Conservation (phyloP, 2,888 invertebrate species). For the Corythucha ciliata region DNA sequence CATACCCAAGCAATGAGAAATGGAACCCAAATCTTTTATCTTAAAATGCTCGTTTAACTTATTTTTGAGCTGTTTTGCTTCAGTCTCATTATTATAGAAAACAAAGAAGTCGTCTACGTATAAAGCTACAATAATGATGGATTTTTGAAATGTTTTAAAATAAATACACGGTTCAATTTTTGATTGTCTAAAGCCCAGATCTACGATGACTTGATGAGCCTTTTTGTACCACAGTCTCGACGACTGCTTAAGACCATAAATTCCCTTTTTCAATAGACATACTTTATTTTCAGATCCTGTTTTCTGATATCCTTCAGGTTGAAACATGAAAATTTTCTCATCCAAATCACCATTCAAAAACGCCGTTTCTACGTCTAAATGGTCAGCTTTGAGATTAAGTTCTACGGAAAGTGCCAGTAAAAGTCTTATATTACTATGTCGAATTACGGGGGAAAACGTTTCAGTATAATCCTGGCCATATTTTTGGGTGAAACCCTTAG, state of each 20-base stretch:
- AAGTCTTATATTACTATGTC: conserved; percentile 5
- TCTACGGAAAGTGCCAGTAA: conserved; percentile 33
- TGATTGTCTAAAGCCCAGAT: neutral
- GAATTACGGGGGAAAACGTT: conserved; percentile 31
- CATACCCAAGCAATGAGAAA: conserved; percentile 1
- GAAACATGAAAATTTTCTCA: conserved; percentile 38
- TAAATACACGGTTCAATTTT: conserved; percentile 12
- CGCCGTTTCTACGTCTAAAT: conserved; percentile 38
- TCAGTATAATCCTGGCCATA: conserved; percentile 33
- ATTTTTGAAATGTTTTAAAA: neutral
- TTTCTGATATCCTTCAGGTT: conserved; percentile 38
- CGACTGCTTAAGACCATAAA: conserved; percentile 28
- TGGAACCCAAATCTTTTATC: conserved; percentile 1
- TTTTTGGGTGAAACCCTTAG: conserved; percentile 8
- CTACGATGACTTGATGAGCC: neutral
- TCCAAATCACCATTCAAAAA: conserved; percentile 38
- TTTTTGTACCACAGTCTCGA: conserved; percentile 21
- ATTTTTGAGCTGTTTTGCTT: neutral
- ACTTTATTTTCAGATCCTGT: conserved; percentile 26
- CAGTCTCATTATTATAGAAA: conserved; percentile 7
- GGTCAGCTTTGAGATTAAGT: conserved; percentile 31
- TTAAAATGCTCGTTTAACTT: neutral
- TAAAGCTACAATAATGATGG: neutral
- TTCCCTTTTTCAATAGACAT: conserved; percentile 18
- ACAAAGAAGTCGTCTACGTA: conserved; percentile 11